Percentiles rank a stretch among this genome's conserved stretches.
Evolutionary conservation across 2,888 invertebrate species (phyloP).

Genomic region (Amiota minor): DNA sequence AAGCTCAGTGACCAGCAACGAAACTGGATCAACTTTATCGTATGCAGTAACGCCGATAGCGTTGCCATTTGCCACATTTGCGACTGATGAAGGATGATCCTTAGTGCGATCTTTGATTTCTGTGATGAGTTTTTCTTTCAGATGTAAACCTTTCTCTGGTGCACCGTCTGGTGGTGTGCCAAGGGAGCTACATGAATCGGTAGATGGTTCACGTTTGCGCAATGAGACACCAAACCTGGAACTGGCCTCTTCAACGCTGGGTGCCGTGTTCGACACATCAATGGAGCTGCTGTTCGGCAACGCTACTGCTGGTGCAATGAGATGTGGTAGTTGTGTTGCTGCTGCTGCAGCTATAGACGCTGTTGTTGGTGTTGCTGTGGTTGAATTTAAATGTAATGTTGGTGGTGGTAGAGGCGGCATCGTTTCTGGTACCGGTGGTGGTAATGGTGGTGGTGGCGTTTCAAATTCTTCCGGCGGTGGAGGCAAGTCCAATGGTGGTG

Average conservation of each 20-base stretch:
- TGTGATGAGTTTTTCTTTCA: constrained; percentile 89
- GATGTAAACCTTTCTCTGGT: constrained; percentile 48
- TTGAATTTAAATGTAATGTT: constrained; percentile 42
- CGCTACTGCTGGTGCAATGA: constrained; percentile 47
- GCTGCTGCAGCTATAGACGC: background rate
- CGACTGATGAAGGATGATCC: constrained; percentile 77
- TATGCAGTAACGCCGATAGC: constrained; percentile 75
- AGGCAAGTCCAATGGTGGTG: constrained; percentile 86
- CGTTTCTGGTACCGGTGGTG: constrained; percentile 60
- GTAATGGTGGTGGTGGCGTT: constrained; percentile 62
- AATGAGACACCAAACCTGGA: constrained; percentile 82
- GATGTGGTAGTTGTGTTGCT: constrained; percentile 42
- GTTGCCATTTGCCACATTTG: constrained; percentile 75
- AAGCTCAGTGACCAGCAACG: constrained; percentile 86
- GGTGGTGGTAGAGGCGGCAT: constrained; percentile 15
- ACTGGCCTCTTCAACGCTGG: constrained; percentile 82
- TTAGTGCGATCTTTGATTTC: constrained; percentile 82
- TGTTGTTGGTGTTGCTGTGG: constrained; percentile 52
- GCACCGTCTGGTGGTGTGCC: constrained; percentile 74
- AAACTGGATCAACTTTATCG: constrained; percentile 80
- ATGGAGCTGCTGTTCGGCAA: constrained; percentile 68
- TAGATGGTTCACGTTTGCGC: constrained; percentile 79
- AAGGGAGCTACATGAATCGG: constrained; percentile 76
- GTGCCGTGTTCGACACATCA: constrained; percentile 79
- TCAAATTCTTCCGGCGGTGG: constrained; percentile 83